A percentile compares a stretch with the other conserved stretches of the same genome.
Conservation (phyloP, 1,140 invertebrate species). For the Saccostrea echinata region DNA sequence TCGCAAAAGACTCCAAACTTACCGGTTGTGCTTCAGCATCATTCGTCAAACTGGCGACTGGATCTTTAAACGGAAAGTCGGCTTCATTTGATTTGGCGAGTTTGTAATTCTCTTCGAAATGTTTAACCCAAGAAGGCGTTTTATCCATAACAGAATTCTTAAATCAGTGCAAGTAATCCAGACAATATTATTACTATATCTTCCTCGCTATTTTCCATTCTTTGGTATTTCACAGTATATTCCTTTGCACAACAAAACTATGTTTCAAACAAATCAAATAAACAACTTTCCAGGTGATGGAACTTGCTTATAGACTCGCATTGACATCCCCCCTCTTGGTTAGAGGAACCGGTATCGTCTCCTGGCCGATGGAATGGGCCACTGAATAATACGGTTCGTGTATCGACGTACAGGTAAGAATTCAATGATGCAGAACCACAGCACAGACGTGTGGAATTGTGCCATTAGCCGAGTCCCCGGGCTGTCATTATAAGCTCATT, state of each 20-base stretch:
- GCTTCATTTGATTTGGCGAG: not conserved
- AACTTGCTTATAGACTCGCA: not conserved
- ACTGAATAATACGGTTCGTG: not conserved
- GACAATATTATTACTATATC: not conserved
- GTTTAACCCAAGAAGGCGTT: conserved; percentile 54
- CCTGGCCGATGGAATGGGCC: not conserved
- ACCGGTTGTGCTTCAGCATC: not conserved
- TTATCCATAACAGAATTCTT: conserved; percentile 44
- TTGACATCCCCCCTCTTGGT: not conserved
- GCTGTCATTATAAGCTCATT: conserved; percentile 28
- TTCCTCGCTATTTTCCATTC: conserved; percentile 12
- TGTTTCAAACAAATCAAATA: not conserved
- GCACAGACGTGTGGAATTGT: conserved; percentile 21
- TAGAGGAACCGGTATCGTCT: not conserved
- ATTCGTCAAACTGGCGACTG: not conserved
- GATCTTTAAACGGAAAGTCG: not conserved
- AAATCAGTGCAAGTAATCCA: not conserved
- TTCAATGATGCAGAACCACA: conserved; percentile 17
- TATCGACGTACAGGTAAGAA: conserved; percentile 7
- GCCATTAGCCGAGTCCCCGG: not conserved
- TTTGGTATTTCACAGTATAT: not conserved
- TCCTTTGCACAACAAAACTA: not conserved
- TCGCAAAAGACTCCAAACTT: not conserved
- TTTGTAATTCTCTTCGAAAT: conserved; percentile 46
- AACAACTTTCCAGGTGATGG: not conserved